A percentile compares a stretch with the other conserved stretches of the same genome.
These are phyloP conservation scores for Cataglyphis cursor DNA, from an alignment of 2,888 invertebrate genomes.

Conservation along the genomic window DNA sequence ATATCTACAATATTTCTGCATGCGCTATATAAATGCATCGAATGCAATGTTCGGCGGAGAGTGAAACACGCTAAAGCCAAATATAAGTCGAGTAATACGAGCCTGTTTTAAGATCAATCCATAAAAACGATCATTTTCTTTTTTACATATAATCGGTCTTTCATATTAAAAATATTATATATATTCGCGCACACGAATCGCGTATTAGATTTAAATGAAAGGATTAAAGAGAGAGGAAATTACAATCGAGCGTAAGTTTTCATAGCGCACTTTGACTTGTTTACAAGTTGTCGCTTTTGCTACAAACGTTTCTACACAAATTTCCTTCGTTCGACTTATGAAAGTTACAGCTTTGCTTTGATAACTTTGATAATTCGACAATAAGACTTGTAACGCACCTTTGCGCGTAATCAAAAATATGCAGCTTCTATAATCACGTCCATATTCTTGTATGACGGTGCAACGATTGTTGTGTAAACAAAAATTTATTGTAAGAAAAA, in stretches of 20 bases:
- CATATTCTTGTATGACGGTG: neutral
- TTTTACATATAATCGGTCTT: neutral
- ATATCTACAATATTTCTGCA: neutral
- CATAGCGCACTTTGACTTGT: neutral
- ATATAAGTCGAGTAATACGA: conserved; percentile 33
- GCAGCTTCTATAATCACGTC: conserved; percentile 12
- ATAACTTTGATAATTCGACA: conserved; percentile 7
- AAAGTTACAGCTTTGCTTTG: neutral
- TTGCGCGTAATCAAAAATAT: neutral
- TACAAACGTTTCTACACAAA: neutral
- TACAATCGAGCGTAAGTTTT: neutral
- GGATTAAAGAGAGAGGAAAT: conserved; percentile 12
- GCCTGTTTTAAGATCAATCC: conserved; percentile 21
- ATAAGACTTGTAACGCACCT: neutral
- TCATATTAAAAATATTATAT: neutral
- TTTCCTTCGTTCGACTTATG: conserved; percentile 2
- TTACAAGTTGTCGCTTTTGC: conserved; percentile 19
- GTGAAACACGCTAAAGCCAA: conserved; percentile 2
- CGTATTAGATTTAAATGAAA: neutral
- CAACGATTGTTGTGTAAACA: neutral
- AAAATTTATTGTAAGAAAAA: conserved; percentile 8
- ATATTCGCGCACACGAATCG: neutral
- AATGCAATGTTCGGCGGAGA: neutral
- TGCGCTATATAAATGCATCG: conserved; percentile 21
- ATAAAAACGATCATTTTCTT: neutral